These are phyloP conservation scores for Chironex yamaguchii DNA, from an alignment of 30 jellyfish, hydroid and myxozoan genomes.

Conservation along the genomic window DNA sequence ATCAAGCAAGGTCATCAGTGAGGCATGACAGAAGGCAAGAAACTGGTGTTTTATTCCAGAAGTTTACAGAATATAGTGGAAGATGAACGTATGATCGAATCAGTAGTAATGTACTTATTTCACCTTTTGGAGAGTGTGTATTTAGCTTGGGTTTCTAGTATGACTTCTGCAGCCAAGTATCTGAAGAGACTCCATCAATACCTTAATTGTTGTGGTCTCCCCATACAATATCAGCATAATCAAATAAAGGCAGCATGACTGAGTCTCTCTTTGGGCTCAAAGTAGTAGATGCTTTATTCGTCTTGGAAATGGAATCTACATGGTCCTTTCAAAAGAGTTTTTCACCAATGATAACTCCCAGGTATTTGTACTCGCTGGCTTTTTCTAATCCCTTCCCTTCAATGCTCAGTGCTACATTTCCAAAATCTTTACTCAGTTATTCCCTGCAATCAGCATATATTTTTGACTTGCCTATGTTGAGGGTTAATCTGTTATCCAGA, in stretches of 20 bases:
- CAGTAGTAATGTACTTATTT: no score
- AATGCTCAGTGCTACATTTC: no score
- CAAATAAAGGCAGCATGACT: conserved; percentile 47
- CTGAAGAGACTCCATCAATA: conserved; percentile 34
- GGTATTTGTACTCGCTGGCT: not conserved
- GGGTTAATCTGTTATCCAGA: not conserved
- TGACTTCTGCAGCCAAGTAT: conserved; percentile 52
- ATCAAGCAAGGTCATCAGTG: no score
- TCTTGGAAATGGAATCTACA: conserved; percentile 12
- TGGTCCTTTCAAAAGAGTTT: conserved; percentile 28
- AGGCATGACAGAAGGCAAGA: no score
- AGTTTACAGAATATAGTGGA: no score
- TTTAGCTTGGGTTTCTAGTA: no score
- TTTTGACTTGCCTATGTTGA: not conserved
- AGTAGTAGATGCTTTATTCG: conserved; percentile 57
- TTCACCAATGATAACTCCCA: not conserved
- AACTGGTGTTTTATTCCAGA: no score
- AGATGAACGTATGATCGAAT: no score
- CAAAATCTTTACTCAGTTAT: not conserved
- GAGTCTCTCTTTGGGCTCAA: conserved; percentile 59
- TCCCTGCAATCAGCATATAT: not conserved
- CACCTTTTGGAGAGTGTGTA: no score
- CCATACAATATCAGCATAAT: conserved; percentile 51
- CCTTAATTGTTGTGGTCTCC: conserved; percentile 51
- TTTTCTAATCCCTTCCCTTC: not conserved